These are phyloP conservation scores for Phylloscopus trochilus DNA, from an alignment of 2,113 vertebrate species.

Conservation along the genomic window DNA sequence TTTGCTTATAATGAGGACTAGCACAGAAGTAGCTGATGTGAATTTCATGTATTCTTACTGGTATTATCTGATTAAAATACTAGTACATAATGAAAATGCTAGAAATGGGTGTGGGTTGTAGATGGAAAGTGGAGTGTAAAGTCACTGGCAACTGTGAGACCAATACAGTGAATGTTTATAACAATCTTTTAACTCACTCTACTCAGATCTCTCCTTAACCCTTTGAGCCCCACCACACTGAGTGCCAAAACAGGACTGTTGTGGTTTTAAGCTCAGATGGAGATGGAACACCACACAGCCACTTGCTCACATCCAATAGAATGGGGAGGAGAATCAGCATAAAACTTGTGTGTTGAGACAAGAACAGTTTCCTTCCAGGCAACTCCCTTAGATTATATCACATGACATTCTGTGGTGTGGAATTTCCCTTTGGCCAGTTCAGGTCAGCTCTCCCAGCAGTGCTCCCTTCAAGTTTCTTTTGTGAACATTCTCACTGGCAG, in stretches of 20 bases:
- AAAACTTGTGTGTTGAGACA: not conserved
- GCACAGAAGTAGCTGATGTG: not conserved
- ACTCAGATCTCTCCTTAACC: fast-evolving
- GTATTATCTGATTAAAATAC: not conserved
- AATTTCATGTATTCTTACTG: not conserved
- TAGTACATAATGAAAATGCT: not conserved
- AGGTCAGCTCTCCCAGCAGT: not conserved
- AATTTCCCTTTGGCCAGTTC: not conserved
- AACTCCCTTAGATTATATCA: not conserved
- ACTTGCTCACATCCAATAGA: not conserved
- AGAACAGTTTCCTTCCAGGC: not conserved
- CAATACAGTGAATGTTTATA: not conserved
- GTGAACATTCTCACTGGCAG: not conserved
- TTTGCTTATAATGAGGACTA: not conserved
- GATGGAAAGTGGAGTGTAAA: not conserved
- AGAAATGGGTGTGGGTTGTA: not conserved
- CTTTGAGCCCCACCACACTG: not conserved
- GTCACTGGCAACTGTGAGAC: not conserved
- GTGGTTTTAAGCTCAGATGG: not conserved
- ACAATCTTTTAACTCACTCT: not conserved
- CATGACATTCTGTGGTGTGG: not conserved
- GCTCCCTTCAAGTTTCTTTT: not conserved
- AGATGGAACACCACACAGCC: not conserved
- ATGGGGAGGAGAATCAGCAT: not conserved
- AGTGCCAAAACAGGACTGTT: not conserved